Base-by-base conservation (phyloP, 2,888 invertebrate genomes). In the Rhingia rostrata region DNA sequence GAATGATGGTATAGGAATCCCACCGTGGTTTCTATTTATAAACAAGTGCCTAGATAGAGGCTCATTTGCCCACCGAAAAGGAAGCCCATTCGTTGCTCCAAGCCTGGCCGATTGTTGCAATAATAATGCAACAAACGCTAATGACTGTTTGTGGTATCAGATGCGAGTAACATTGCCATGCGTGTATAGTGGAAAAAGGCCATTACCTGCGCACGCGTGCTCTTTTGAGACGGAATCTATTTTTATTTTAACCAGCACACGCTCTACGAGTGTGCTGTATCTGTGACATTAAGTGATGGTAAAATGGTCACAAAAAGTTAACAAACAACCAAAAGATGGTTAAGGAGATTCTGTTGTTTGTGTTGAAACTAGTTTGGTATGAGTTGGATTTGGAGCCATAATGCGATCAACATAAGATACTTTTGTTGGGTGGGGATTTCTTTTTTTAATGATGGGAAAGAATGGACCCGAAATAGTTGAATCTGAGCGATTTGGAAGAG, bases 81-180 rank as follows among this genome's bases (percentile, higher is more conserved):
- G 75, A 67, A 81, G 74, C 60, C 35, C 22, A 6, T 9, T 4
- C 32, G 35, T 32, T 33, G 51, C 56, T 30, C 33, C 53, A 14
- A 37, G 14, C 49, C 41, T 4, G 10, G n/a, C 10, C n/a, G 32
- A 54, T 61, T 83, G 61, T 72, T 67, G 82, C 78, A 83, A 83
- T 73, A 72, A 77, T 80, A 73, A 67, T 80, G 74, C 73, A 73
- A 80, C 67, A 72, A 43, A 72, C 77, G 77, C 72, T 61, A 49
- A 72, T 66, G 81, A 58, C 81, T 70, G 49, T 75, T 75, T 77
- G 69, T 70, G 77, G 81, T 60, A 60, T 77, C 63, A 22, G 10
- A 58, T 66, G 45, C n/a, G 32, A 7, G 12, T 33, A 41, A 49
- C 4, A 33, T 56, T 9, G 9, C 22, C 22, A 32, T 30, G 54